These are phyloP conservation scores for Telmatochromis sp. DNA, from an alignment of 2,113 vertebrate species.

Conservation along the genomic window DNA sequence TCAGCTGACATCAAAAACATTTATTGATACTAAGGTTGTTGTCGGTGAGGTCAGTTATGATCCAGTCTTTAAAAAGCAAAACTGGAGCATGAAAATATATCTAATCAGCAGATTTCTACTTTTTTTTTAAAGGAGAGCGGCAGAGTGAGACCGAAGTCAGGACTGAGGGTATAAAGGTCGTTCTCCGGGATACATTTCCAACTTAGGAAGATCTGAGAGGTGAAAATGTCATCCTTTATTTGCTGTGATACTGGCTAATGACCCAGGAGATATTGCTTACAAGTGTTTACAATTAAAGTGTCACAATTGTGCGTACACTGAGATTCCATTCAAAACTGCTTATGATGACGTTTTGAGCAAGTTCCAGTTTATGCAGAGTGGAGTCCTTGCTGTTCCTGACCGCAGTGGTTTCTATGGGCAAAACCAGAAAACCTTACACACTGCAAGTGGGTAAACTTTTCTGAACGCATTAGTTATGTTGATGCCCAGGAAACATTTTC, in stretches of 20 bases:
- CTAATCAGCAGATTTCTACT: not conserved
- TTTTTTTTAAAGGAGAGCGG: not conserved
- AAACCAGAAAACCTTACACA: not conserved
- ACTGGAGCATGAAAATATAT: not conserved
- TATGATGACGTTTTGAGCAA: not conserved
- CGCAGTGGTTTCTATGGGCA: not conserved
- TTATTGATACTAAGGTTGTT: rapidly evolving
- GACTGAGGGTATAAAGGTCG: not conserved
- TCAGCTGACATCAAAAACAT: not conserved
- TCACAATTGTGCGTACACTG: not conserved
- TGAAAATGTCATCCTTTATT: not conserved
- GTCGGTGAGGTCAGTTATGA: not conserved
- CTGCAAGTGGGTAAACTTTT: not conserved
- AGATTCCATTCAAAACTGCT: not conserved
- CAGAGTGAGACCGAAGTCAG: not conserved
- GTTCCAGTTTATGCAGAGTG: not conserved
- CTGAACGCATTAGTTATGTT: not conserved
- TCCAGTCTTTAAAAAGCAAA: not conserved
- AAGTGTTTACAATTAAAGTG: not conserved
- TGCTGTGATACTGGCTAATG: not conserved
- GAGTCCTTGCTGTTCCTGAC: not conserved
- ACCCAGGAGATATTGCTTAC: not conserved
- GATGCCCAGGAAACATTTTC: not conserved
- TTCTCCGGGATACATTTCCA: not conserved
- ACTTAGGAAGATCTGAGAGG: not conserved